Conservation (phyloP, 2,888 invertebrate species). For the Caenorhabditis sinica region DNA sequence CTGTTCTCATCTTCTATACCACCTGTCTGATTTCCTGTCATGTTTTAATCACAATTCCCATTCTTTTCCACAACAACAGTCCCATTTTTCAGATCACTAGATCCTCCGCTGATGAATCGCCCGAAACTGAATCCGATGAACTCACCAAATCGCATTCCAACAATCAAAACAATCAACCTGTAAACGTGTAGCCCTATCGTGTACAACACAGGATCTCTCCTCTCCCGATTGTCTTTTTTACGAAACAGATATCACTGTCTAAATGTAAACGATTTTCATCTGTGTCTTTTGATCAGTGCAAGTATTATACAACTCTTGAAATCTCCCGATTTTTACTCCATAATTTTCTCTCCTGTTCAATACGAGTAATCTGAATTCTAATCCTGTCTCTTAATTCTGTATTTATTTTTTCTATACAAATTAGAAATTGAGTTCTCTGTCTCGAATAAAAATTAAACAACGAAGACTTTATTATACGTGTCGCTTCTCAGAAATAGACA, state of each 20-base stretch:
- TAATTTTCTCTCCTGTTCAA: constrained; percentile 38
- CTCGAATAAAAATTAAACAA: too few species aligned
- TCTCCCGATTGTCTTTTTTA: constrained; percentile 2
- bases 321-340: constrained; percentile 11
- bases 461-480: constrained; percentile 5
- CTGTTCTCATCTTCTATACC: too few species aligned
- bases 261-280: too few species aligned
- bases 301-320: not conserved
- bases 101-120: not conserved
- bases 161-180: constrained; percentile 9
- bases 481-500: too few species aligned
- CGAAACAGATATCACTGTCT: not conserved
- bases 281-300: not conserved
- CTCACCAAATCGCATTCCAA: not conserved
- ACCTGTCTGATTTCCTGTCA: too few species aligned
- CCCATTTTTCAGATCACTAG: constrained; percentile 3
- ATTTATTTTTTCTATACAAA: not conserved
- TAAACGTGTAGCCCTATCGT: constrained; percentile 30
- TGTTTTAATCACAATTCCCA: too few species aligned
- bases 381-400: not conserved
- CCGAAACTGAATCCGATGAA: not conserved
- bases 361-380: constrained; percentile 37
- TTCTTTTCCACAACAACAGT: too few species aligned
- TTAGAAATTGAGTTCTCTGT: too few species aligned
- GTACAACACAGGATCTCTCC: constrained; percentile 1